Evolutionary conservation across 2,113 vertebrate genomes (phyloP), one percentile per base, ranked within the genome.

Genomic region (Acanthochromis polyacanthus): DNA sequence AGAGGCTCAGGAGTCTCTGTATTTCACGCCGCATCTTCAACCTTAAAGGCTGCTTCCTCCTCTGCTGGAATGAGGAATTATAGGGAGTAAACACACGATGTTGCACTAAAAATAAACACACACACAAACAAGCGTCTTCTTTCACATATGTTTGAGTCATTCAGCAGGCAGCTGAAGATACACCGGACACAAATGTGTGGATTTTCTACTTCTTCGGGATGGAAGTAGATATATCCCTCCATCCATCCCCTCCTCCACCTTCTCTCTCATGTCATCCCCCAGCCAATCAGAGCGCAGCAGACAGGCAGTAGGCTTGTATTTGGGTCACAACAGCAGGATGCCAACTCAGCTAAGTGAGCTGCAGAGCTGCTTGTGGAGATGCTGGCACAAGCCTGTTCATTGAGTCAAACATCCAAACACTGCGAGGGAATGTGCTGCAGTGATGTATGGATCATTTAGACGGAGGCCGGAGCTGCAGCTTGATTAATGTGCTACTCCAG

Each of bases 261-360:
- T 32, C 23, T 11, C 81, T 30, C 57, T 40, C 70, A 45, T 67
- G 80, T 64, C 23, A 2, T 36, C 52, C 69, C 14, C 5, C 73
- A 81, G 81, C 86, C 89, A 87, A 83, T 88, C 79, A 64, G 64
- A 77, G 62, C 5, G 10, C 65, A 57, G 77, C 74, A 30, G 10
- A 72, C 73, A 50, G 73, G 72, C 71, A 71, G 71, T 32, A 58
- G 68, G 45, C 40, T 48, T 43, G 70, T 84, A 88, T 88, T 80
- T 88, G 84, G 89, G 89, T 90, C 89, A 87, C 50, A 40, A 19
- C 86, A 81, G 86, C 82, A 75, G 84, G 81, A 88, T 72, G 83
- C 86, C 74, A 48, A 61, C 70, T 90, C 77, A 80, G 87, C 80
- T 38, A 59, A 62, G 71, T 30, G 87, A 76, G 71, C 48, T 56